Conservation (phyloP, 2,113 vertebrate genomes). For the Falcunculus frontatus region DNA sequence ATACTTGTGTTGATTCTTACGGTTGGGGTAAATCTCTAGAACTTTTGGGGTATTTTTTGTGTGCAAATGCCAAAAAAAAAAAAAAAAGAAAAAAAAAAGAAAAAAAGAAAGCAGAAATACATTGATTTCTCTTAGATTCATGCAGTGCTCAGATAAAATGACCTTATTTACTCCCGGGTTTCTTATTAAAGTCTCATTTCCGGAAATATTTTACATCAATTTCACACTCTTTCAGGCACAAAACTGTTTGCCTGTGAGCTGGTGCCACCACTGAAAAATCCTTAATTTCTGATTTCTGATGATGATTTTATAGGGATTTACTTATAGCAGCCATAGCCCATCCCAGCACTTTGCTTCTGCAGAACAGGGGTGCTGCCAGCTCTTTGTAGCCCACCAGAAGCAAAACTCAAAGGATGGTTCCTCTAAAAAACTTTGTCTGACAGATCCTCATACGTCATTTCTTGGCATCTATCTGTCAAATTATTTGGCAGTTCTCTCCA, state of each 20-base stretch:
- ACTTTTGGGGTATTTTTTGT: neutral
- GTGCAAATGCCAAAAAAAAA: neutral
- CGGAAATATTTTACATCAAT: neutral
- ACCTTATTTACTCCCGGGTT: neutral
- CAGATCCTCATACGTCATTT: neutral
- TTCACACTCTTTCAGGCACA: neutral
- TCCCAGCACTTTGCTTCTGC: neutral
- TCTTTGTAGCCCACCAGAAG: neutral
- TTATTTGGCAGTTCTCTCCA: slow-evolving; percentile 46
- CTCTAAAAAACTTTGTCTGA: slow-evolving; percentile 10
- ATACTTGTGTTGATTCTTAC: neutral
- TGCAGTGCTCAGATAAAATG: neutral
- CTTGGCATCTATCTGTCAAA: slow-evolving; percentile 53
- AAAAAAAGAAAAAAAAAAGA: neutral
- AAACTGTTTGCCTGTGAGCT: neutral
- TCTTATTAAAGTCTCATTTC: neutral
- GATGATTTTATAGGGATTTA: neutral
- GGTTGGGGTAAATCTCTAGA: neutral
- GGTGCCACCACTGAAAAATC: neutral
- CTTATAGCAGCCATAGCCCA: neutral
- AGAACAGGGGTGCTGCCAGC: neutral
- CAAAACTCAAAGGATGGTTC: neutral
- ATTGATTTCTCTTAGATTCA: neutral
- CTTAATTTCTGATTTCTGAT: neutral
- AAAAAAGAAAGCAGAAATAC: neutral